Evolutionary conservation across 2,113 vertebrate species (phyloP).

Genomic region (Sinocyclocheilus rhinocerous): DNA sequence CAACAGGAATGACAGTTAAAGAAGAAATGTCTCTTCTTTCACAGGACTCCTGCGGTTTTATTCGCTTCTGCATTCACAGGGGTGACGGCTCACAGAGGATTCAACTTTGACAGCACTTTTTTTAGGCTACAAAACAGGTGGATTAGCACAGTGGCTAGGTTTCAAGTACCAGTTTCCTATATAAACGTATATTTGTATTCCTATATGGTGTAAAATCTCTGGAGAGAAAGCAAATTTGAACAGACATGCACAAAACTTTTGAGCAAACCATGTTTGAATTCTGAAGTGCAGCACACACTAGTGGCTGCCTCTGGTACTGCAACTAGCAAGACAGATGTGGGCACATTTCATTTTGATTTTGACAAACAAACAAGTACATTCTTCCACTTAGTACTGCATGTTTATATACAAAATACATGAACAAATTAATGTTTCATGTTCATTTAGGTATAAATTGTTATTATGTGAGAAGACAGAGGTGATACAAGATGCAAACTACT

Average conservation of each 20-base stretch:
- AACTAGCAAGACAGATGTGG: not conserved
- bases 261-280: not conserved
- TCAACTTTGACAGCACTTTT: not conserved
- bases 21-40: not conserved
- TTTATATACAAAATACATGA: too few relatives aligned
- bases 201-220: not conserved
- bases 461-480: not conserved
- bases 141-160: not conserved
- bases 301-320: too few relatives aligned
- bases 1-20: constrained; percentile 30
- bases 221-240: not conserved
- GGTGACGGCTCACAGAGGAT: constrained; percentile 14
- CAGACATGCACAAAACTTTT: not conserved
- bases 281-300: too few relatives aligned
- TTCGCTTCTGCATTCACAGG: not conserved
- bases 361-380: too few relatives aligned
- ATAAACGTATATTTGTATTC: not conserved
- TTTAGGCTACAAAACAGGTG: constrained; percentile 8
- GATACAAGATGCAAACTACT: not conserved
- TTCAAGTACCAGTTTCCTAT: not conserved
- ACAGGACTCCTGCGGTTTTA: constrained; percentile 11
- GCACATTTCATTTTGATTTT: too few relatives aligned
- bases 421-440: not conserved
- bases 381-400: too few relatives aligned
- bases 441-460: not conserved